These are phyloP conservation scores for Oedothorax gibbosus DNA, from an alignment of 1,140 invertebrate genomes.

Conservation along the genomic window DNA sequence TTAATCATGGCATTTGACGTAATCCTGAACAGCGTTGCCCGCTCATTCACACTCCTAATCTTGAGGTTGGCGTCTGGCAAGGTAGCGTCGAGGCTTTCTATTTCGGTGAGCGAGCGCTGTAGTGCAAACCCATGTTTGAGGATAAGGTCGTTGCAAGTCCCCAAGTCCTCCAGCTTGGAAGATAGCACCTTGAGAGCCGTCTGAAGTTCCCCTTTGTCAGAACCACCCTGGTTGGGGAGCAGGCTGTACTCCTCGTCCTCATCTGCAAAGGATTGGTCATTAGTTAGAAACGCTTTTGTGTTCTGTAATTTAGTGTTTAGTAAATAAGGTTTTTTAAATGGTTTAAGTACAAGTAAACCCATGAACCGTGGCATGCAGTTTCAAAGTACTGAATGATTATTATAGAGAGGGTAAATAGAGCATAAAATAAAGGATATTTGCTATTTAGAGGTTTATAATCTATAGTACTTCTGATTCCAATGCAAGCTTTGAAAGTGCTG, in stretches of 20 bases:
- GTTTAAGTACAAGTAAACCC: too few relatives aligned
- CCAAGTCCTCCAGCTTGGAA: conserved; percentile 84
- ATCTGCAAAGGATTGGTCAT: conserved; percentile 70
- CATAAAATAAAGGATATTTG: too few relatives aligned
- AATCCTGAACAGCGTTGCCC: conserved; percentile 92
- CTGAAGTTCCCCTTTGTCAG: conserved; percentile 73
- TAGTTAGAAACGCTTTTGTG: not conserved
- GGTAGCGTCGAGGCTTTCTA: conserved; percentile 78
- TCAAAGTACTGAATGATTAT: too few relatives aligned
- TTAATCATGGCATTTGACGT: conserved; percentile 96
- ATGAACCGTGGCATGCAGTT: too few relatives aligned
- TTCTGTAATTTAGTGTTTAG: too few relatives aligned
- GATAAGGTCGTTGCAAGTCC: conserved; percentile 91
- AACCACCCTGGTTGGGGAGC: conserved; percentile 65
- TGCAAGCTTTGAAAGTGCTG: too few relatives aligned
- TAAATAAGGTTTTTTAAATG: too few relatives aligned
- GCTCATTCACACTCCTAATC: conserved; percentile 86
- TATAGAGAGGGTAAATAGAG: too few relatives aligned
- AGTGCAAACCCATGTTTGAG: conserved; percentile 86
- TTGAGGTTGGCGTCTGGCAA: conserved; percentile 73
- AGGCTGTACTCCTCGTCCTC: conserved; percentile 74
- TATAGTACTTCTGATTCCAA: too few relatives aligned
- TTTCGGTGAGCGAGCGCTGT: conserved; percentile 84
- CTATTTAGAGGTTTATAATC: too few relatives aligned
- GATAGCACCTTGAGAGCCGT: conserved; percentile 75